Conservation (phyloP, 2,113 vertebrate species). For the Dryoscopus gambensis region DNA sequence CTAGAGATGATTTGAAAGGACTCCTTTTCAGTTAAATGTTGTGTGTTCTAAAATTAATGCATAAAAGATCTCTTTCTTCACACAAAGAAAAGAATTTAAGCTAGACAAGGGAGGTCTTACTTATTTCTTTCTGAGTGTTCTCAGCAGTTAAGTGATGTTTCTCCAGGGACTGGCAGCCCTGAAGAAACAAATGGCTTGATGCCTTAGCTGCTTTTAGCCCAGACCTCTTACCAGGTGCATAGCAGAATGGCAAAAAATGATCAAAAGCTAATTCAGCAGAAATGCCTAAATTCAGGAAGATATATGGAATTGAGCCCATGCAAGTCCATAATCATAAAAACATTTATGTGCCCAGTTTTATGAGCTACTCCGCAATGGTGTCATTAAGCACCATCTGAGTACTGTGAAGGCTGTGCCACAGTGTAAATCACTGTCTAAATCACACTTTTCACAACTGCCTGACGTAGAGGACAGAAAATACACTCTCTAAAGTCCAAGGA, state of each 20-base stretch:
- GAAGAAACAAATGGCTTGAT: background rate
- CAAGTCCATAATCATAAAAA: background rate
- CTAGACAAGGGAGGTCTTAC: background rate
- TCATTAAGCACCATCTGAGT: slow-evolving; percentile 20
- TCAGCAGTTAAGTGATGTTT: background rate
- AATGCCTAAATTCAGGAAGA: background rate
- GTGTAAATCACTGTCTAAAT: background rate
- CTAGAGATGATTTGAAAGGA: background rate
- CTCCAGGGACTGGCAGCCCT: background rate
- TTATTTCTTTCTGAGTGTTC: background rate
- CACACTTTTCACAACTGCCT: background rate
- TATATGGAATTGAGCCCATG: background rate
- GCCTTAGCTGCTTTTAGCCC: background rate
- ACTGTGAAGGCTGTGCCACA: background rate
- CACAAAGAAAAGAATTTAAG: background rate
- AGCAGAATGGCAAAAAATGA: background rate
- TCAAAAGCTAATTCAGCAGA: background rate
- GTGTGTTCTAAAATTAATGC: background rate
- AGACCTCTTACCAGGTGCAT: background rate
- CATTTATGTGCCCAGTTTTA: slow-evolving; percentile 6
- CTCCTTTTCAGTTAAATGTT: background rate
- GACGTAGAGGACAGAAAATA: background rate
- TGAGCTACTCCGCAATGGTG: background rate
- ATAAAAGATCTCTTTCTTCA: background rate
- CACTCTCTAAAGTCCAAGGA: background rate